Evolutionary conservation across 2,797 vertebrate genomes (phyloP), one percentile per base, ranked within the genome.

Genomic region (Harpagifer antarcticus): DNA sequence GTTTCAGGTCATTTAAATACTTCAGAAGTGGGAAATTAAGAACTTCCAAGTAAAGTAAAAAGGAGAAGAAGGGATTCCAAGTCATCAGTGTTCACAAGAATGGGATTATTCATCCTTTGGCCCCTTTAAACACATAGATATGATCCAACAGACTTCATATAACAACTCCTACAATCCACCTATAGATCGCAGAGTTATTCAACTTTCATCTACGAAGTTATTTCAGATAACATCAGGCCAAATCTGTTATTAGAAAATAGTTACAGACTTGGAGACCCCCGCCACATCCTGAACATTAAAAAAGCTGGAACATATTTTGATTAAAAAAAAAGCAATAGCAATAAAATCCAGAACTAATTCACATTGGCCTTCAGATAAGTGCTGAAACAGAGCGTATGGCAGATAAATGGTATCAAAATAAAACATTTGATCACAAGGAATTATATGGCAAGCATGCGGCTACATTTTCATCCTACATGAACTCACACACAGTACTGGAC

Each of bases 391-490:
- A 86, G 83, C 43, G 31, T 47, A 74, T 82, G 75, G 73, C 57
- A 85, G 79, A 68, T 74, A 86, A 85, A 86, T 83, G 56, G 47
- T 19, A 10, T 75, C 23, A 73, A 37, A 89, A 74, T 11, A 8
- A 84, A 79, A 86, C 43, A 10, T 48, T n/a, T 63, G 87, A 91
- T 68, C 85, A 92, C 88, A 90, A 84, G 90, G 88, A 88, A 80
- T 88, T 92, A 87, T 81, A 93, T 88, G 92, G 92, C 94, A 92
- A 94, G 94, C 95, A 96, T 95, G 95, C 94, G 90, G 93, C 91
- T 94, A 95, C 91, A 88, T 92, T 89, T 93, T 92, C 92, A 93
- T 94, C 88, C 93, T 94, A 95, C 90, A 93, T 93, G 88, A 92
- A 92, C 88, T 93, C 93, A 95, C 94, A 86, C 93, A 92, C 91